Conservation (phyloP, 2,888 invertebrate genomes). For the Plemyria rubiginata region DNA sequence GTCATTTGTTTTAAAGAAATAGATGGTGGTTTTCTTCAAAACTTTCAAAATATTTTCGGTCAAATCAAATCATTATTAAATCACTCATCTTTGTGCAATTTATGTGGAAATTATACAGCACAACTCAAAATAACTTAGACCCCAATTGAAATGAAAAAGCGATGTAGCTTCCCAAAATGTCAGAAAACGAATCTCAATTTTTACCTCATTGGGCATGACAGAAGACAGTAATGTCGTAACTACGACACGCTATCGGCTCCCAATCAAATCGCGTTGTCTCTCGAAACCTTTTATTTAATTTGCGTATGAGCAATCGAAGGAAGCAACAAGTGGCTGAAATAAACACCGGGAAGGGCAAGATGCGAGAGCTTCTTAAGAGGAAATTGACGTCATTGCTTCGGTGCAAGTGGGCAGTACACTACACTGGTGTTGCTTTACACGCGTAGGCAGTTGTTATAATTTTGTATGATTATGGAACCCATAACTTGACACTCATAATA, state of each 20-base stretch:
- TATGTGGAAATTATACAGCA: too few relatives aligned
- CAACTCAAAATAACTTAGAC: too few relatives aligned
- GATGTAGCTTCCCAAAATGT: too few relatives aligned
- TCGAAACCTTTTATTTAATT: conserved; percentile 13
- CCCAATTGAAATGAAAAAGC: too few relatives aligned
- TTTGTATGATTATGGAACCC: background rate
- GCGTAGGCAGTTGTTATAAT: background rate
- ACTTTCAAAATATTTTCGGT: too few relatives aligned
- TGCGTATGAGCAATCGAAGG: conserved; percentile 27
- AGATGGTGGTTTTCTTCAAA: too few relatives aligned
- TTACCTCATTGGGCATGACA: too few relatives aligned
- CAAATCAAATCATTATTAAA: too few relatives aligned
- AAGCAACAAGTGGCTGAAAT: conserved; percentile 36
- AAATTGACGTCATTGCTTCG: conserved; percentile 39
- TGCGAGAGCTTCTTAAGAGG: conserved; percentile 34
- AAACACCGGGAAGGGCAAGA: conserved; percentile 24
- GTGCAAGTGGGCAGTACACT: conserved; percentile 9
- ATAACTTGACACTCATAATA: background rate
- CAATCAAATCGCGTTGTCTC: conserved; percentile 10
- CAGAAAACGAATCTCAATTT: too few relatives aligned
- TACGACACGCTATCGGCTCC: background rate
- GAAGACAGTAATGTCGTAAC: too few relatives aligned
- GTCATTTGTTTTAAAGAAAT: too few relatives aligned
- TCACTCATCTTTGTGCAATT: too few relatives aligned
- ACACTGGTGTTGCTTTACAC: conserved; percentile 37